Percentiles rank a stretch among this genome's conserved stretches.
Conservation (phyloP, 2,113 vertebrate genomes). For the Boulengeromyrus knoepffleri region DNA sequence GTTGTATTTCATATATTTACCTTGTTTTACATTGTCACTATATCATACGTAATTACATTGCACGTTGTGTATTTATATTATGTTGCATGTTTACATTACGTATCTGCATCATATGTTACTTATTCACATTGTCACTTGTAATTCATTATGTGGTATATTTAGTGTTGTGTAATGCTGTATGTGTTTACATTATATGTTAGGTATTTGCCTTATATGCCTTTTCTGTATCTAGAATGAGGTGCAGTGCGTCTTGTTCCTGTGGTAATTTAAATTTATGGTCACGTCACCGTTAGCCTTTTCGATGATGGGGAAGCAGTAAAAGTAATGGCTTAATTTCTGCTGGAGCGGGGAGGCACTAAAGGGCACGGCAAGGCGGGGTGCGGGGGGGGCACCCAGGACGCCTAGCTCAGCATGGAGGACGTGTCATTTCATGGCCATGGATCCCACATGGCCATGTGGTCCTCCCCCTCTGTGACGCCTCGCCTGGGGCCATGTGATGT, state of each 20-base stretch:
- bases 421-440: not conserved
- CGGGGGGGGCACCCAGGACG: not conserved
- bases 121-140: not conserved
- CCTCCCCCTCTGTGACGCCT: not conserved
- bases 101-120: not conserved
- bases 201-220: not conserved
- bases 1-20: not conserved
- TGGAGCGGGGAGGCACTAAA: constrained; percentile 32
- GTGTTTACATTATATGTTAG: not conserved
- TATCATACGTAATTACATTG: not conserved
- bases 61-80: not conserved
- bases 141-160: not conserved
- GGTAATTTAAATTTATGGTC: constrained; percentile 55
- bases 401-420: constrained; percentile 26
- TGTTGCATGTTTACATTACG: not conserved
- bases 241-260: constrained; percentile 19
- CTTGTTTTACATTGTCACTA: not conserved
- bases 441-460: not conserved
- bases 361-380: not conserved
- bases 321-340: constrained; percentile 43
- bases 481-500: not conserved
- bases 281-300: constrained; percentile 44
- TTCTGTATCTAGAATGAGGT: not conserved
- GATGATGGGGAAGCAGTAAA: constrained; percentile 35
- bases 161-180: not conserved